Percentiles rank a stretch among this genome's conserved stretches.
phyloP scores from a whole-genome alignment of 2,113 vertebrate species.

The Ibidorhyncha struthersii region DNA sequence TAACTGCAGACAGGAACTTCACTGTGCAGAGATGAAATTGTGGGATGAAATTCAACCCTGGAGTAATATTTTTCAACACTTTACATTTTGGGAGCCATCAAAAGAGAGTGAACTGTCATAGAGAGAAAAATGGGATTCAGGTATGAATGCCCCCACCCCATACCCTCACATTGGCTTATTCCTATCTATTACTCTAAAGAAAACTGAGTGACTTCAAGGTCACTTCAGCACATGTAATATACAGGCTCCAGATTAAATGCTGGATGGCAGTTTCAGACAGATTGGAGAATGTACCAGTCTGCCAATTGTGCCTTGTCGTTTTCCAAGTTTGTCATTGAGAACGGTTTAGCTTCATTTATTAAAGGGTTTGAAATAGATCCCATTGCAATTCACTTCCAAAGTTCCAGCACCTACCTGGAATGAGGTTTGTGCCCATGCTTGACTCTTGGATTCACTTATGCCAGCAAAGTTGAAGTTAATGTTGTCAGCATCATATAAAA shows the following conservation, averaged over 20 bases:
- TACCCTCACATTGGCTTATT: neutral
- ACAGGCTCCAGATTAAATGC: neutral
- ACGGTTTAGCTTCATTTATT: neutral
- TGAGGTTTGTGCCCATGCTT: neutral
- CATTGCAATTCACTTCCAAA: neutral
- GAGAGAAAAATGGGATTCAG: neutral
- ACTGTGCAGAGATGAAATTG: neutral
- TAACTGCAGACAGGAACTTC: neutral
- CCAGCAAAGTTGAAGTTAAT: neutral
- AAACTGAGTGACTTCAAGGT: neutral
- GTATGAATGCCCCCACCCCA: neutral
- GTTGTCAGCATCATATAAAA: neutral
- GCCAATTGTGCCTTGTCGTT: neutral
- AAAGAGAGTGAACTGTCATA: neutral
- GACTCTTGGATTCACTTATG: neutral
- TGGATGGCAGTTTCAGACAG: neutral
- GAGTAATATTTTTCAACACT: neutral
- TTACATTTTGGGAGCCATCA: neutral
- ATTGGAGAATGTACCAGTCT: neutral
- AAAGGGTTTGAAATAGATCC: neutral
- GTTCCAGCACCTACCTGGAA: neutral
- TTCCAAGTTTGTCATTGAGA: neutral
- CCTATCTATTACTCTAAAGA: neutral
- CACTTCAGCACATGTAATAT: neutral
- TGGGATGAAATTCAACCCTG: neutral